A percentile compares a stretch with the other conserved stretches of the same genome.
These are phyloP conservation scores for Noturus placidus DNA, from an alignment of 2,113 vertebrate genomes.

Conservation along the genomic window DNA sequence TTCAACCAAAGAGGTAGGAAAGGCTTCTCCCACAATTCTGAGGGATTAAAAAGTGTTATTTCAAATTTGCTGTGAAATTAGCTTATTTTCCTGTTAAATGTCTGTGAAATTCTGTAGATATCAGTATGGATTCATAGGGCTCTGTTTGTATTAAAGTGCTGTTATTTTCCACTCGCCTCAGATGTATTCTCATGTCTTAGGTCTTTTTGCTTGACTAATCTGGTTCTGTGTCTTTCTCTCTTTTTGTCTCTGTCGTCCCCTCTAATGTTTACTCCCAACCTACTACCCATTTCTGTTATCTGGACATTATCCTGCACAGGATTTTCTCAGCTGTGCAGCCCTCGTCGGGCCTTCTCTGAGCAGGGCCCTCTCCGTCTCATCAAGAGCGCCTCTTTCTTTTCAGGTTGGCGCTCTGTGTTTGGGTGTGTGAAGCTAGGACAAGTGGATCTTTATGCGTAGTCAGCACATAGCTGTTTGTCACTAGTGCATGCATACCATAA, in stretches of 20 bases:
- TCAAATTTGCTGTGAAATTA: not conserved
- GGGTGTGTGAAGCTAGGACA: slow-evolving; percentile 19
- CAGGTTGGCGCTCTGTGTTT: slow-evolving; percentile 83
- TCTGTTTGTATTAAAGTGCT: slow-evolving; percentile 14
- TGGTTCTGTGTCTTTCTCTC: slow-evolving; percentile 45
- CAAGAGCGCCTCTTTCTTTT: slow-evolving; percentile 99
- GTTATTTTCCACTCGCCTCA: slow-evolving; percentile 4
- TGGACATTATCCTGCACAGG: slow-evolving; percentile 82
- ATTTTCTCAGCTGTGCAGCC: slow-evolving; percentile 99
- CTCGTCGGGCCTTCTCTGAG: slow-evolving; percentile 98
- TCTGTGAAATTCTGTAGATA: not conserved
- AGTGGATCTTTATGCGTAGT: slow-evolving; percentile 14
- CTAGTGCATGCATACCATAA: slow-evolving; percentile 25
- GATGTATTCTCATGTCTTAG: not conserved
- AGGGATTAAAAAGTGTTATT: not conserved
- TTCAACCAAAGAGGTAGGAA: not conserved
- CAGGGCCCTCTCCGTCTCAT: slow-evolving; percentile 99
- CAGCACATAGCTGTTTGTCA: slow-evolving; percentile 55
- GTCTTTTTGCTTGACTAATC: slow-evolving; percentile 66
- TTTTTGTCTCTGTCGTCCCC: slow-evolving; percentile 39
- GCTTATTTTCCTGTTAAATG: not conserved
- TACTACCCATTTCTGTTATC: slow-evolving; percentile 12
- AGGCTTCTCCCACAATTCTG: not conserved
- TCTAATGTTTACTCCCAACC: slow-evolving; percentile 37
- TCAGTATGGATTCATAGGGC: not conserved